phyloP scores from a whole-genome alignment of 2,113 vertebrate genomes.

The Crotalus tigris region DNA sequence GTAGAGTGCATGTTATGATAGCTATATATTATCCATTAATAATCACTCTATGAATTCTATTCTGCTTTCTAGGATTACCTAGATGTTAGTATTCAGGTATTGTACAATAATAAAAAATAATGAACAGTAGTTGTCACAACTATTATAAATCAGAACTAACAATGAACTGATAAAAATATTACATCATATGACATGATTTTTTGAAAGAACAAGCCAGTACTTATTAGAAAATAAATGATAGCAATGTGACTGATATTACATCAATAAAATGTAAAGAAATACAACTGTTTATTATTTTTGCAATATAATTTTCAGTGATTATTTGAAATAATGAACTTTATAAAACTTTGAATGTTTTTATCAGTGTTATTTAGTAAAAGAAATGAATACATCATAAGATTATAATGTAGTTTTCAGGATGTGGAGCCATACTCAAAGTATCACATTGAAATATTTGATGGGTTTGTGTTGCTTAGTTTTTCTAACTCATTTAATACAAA shows the following conservation, averaged over 20 bases:
- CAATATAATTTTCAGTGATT: not conserved
- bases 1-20: not conserved
- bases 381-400: not conserved
- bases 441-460: not conserved
- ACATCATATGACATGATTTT: not conserved
- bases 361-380: not conserved
- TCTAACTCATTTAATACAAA: not conserved
- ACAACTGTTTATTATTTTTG: not conserved
- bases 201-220: not conserved
- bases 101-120: not conserved
- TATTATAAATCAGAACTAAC: not conserved
- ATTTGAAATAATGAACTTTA: not conserved
- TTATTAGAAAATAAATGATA: not conserved
- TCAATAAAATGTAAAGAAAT: not conserved
- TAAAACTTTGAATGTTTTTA: not conserved
- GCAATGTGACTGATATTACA: not conserved
- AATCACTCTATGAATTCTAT: not conserved
- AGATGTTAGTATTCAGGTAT: not conserved
- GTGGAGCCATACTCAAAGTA: not conserved
- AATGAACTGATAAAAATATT: not conserved
- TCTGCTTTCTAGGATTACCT: not conserved
- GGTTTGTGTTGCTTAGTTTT: not conserved
- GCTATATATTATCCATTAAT: constrained; percentile 7
- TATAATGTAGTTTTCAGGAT: not conserved
- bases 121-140: not conserved